phyloP scores from a whole-genome alignment of 2,888 invertebrate genomes.

The Allophyes oxyacanthae region DNA sequence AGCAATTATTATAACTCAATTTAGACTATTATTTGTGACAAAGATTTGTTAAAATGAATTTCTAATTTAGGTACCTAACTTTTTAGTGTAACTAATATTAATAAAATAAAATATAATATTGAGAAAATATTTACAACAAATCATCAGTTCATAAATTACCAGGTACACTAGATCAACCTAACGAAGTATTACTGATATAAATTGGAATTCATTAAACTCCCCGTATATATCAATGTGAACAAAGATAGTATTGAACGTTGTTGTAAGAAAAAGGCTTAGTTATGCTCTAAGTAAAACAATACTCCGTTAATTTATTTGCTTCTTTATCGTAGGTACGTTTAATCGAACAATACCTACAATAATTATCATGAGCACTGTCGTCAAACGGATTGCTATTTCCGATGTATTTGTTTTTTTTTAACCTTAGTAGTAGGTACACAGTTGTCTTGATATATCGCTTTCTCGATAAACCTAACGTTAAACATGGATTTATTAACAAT shows the following conservation, averaged over 20 bases:
- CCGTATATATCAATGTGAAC: neutral
- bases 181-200: neutral
- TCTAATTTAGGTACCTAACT: no score
- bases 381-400: constrained; percentile 5
- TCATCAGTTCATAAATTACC: neutral
- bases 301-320: constrained; percentile 42
- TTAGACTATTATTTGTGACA: no score
- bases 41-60: no score
- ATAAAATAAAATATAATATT: no score
- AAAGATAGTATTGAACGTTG: constrained; percentile 5
- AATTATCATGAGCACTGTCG: constrained; percentile 21
- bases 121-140: neutral
- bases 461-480: neutral
- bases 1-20: no score
- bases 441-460: neutral
- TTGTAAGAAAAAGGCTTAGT: constrained; percentile 1
- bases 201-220: neutral
- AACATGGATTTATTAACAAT: neutral
- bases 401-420: neutral
- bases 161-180: neutral
- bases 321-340: constrained; percentile 32
- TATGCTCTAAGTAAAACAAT: constrained; percentile 38
- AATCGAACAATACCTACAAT: constrained; percentile 17
- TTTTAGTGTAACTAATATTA: no score
- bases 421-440: constrained; percentile 1